Conservation (phyloP, 2,113 vertebrate genomes). For the Eublepharis macularius region DNA sequence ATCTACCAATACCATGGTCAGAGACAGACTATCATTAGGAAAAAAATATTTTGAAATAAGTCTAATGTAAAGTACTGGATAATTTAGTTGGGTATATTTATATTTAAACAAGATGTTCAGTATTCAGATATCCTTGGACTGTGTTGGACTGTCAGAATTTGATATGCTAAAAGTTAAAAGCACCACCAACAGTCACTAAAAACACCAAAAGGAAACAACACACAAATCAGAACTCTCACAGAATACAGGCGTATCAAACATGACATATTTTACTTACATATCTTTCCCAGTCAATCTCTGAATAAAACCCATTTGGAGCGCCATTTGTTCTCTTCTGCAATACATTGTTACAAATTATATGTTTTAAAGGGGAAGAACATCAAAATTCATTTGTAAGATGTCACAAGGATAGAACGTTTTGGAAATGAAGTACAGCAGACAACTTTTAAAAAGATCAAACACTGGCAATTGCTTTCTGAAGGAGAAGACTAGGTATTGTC, state of each 20-base stretch:
- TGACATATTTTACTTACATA: constrained; percentile 83
- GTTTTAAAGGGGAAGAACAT: neutral
- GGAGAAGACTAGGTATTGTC: too few species aligned
- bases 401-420: neutral
- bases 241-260: neutral
- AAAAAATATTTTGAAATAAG: neutral
- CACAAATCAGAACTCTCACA: neutral
- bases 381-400: neutral
- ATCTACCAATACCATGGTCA: too few species aligned
- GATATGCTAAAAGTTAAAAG: neutral
- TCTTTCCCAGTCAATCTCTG: constrained; percentile 98
- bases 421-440: neutral
- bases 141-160: neutral
- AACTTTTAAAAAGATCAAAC: neutral
- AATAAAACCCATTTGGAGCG: constrained; percentile 95
- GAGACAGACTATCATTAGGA: neutral
- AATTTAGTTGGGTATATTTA: neutral
- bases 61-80: neutral
- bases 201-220: neutral
- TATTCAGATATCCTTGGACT: neutral
- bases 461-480: too few species aligned
- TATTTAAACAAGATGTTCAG: neutral
- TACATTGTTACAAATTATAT: constrained; percentile 50
- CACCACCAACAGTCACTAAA: neutral
- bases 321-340: constrained; percentile 94